These are phyloP conservation scores for Parasteatoda lunata DNA, from an alignment of 2,888 invertebrate species.

Conservation along the genomic window DNA sequence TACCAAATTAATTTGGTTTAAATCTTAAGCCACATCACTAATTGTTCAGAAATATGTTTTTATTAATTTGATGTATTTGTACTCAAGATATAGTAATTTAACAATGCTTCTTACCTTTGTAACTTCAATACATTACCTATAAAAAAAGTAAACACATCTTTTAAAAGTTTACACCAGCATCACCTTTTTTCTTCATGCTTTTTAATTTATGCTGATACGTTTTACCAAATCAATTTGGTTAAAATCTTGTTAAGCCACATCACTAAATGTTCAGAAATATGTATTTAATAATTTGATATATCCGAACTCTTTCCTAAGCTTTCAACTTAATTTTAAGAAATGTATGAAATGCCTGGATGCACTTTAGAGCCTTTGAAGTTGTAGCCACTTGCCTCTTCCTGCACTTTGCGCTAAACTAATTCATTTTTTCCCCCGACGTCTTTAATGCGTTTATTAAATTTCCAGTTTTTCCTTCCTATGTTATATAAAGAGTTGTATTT, in stretches of 20 bases:
- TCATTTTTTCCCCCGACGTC: conserved; percentile 2
- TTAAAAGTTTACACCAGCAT: too few relatives aligned
- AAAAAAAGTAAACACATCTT: too few relatives aligned
- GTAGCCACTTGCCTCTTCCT: conserved; percentile 5
- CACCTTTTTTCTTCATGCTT: background rate
- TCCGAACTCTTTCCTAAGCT: background rate
- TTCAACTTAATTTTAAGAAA: background rate
- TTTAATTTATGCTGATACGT: background rate
- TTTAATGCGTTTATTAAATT: conserved; percentile 5
- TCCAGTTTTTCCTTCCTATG: background rate
- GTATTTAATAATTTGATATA: background rate
- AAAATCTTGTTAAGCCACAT: background rate
- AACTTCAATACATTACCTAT: too few relatives aligned
- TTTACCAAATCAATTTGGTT: conserved; percentile 2
- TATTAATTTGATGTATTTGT: too few relatives aligned
- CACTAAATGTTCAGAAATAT: background rate
- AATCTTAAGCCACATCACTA: too few relatives aligned
- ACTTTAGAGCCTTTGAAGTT: background rate
- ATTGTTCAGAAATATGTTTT: too few relatives aligned
- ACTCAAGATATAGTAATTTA: too few relatives aligned
- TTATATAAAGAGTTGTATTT: background rate
- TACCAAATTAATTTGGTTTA: too few relatives aligned
- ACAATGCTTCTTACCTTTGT: too few relatives aligned
- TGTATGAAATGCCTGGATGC: background rate
- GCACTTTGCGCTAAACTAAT: background rate